Evolutionary conservation across 2,888 invertebrate species (phyloP), one percentile per base, ranked within the genome.

Genomic region (Torymus tubicola): DNA sequence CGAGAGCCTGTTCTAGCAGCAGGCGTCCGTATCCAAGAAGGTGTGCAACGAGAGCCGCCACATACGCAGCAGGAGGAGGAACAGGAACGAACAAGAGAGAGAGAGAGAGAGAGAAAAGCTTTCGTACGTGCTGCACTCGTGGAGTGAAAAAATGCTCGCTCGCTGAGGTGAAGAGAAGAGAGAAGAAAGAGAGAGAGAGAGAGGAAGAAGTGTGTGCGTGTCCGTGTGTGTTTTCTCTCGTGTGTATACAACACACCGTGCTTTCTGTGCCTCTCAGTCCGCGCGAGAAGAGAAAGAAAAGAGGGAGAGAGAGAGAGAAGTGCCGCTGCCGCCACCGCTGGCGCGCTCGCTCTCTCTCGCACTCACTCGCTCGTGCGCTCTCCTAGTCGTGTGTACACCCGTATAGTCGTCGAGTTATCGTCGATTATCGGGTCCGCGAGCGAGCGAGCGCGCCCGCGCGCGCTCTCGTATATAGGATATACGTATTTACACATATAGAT

Each of bases 361-460:
- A 42, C 42, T 42, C 42, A 8, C 0, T 42, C 8, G 42, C 42
- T 42, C 42, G 42, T 8, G 8, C 42, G 42, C 42, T 42, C 42
- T 42, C 42, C 42, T 42, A 42, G 42, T 42, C 42, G 42, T 53
- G 65, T 71, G 65, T 74, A 52, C 24, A 55, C 50, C 65, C 16
- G 70, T 52, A 71, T 50, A 69, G 69, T 63, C 8, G 42, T 42
- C 76, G 63, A 76, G 69, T 69, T 76, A 76, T 76, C 76, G 69
- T 70, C 76, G 76, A 69, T 76, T 76, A 70, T 76, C 69, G 63
- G 69, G 52, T 16, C 58, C 8, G 42, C 42, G 8, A 42, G 42
- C 42, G 42, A 42, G 42, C 42, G 42, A 42, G 42, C 42, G 42
- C 42, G 42, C 42, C 42, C 42, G 42, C 42, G 42, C 42, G 42